Base-by-base conservation (phyloP, 2,888 invertebrate genomes). In the Panzeria rudis region DNA sequence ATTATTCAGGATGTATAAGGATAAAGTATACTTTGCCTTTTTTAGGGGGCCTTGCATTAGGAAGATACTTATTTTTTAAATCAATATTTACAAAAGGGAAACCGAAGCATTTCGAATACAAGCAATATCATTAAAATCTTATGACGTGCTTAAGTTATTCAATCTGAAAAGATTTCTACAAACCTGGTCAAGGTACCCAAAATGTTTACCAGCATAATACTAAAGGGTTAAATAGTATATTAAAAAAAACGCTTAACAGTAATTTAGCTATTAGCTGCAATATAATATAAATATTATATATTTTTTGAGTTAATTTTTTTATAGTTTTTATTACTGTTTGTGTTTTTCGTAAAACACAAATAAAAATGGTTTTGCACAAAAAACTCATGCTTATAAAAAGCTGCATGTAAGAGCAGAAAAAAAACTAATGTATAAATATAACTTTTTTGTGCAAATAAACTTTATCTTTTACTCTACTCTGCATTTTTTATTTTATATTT, bases 241-340 rank as follows among this genome's bases (percentile, higher is more conserved):
- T 35, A 41, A 20, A 52, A 20, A 15, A 66, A 66, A 52, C 25
- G 7, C n/a, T 54, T 56, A 20, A 50, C 52, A 29, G 35, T 73
- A 78, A 83, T 73, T 78, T 61, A 73, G 66, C 72, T 68, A 83
- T 78, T 83, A 83, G 72, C 52, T 73, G 29, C 38, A 59, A 77
- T 59, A 62, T 44, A 59, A 77, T 59, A 62, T 44, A 68, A 73
- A 73, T 73, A 73, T 56, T 66, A 64, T 35, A 71, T 38, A 9
- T 32, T 68, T 73, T 78, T 73, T 35, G 3, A 11, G 15, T 69
- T 44, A 56, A n/a, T n/a, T 47, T 73, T 52, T 61, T 17, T 64
- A 25, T 56, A 13, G 23, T 56, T 41, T 29, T 50, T 13, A 20
- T 38, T 25, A n/a, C 17, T 64, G 29, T 38, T 76, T 72, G 35